Conservation (phyloP, 2,113 vertebrate species). For the Rattus rattus region DNA sequence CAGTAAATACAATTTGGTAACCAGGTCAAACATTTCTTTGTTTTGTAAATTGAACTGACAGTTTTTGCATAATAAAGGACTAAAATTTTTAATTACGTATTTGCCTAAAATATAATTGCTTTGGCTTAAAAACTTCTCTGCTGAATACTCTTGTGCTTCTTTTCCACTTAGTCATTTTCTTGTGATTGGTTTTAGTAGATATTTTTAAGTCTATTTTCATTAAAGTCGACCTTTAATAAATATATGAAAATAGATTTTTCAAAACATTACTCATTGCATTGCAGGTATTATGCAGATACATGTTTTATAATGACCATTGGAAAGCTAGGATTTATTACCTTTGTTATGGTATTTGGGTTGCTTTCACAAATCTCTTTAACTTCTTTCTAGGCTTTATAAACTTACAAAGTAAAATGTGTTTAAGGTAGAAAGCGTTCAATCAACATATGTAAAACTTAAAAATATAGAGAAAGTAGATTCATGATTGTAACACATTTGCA, state of each 20-base stretch:
- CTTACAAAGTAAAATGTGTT: too few relatives aligned
- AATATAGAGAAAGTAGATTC: too few relatives aligned
- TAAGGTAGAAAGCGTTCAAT: too few relatives aligned
- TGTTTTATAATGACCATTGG: slow-evolving; percentile 17
- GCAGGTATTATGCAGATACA: slow-evolving; percentile 21
- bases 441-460: too few relatives aligned
- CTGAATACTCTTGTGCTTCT: slow-evolving; percentile 70
- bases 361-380: too few relatives aligned
- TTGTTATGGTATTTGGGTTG: too few relatives aligned
- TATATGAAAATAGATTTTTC: not conserved
- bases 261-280: not conserved
- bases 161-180: slow-evolving; percentile 68
- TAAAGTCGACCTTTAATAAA: slow-evolving; percentile 66
- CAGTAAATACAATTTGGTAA: slow-evolving; percentile 78
- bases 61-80: slow-evolving; percentile 78
- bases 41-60: slow-evolving; percentile 79
- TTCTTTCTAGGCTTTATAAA: too few relatives aligned
- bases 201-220: slow-evolving; percentile 49
- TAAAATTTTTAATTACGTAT: slow-evolving; percentile 72
- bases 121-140: slow-evolving; percentile 71
- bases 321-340: not conserved
- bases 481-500: too few relatives aligned
- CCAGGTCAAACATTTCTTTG: slow-evolving; percentile 64
- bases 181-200: slow-evolving; percentile 59
- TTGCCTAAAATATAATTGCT: slow-evolving; percentile 77